These are phyloP conservation scores for Saccopteryx leptura DNA, from an alignment of 2,113 vertebrate genomes.

Conservation along the genomic window DNA sequence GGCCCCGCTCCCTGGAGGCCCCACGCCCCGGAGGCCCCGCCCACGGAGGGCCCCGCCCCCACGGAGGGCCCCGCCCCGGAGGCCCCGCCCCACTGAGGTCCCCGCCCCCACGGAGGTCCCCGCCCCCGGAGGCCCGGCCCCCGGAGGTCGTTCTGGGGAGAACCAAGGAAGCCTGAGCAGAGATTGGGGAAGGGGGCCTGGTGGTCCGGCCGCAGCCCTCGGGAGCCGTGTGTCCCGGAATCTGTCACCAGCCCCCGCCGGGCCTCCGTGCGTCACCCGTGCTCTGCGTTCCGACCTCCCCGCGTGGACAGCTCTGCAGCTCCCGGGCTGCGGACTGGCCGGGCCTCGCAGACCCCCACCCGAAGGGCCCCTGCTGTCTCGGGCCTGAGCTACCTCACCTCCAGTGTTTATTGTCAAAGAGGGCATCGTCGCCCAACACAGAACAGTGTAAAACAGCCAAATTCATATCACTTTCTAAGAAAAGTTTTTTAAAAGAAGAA, in stretches of 20 bases:
- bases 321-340: not conserved
- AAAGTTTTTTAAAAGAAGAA: not conserved
- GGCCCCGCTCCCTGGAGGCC: not conserved
- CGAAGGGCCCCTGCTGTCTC: fast-evolving
- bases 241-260: not conserved
- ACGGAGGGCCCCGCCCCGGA: too few species aligned
- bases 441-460: not conserved
- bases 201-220: fast-evolving
- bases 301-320: not conserved
- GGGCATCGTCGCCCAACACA: too few species aligned
- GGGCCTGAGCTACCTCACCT: not conserved
- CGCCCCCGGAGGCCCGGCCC: too few species aligned
- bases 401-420: not conserved
- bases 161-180: fast-evolving
- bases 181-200: not conserved
- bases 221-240: fast-evolving
- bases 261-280: not conserved
- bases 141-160: not conserved
- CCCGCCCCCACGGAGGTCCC: too few species aligned
- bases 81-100: too few species aligned
- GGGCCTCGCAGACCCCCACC: not conserved
- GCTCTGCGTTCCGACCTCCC: not conserved
- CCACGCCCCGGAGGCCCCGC: not conserved
- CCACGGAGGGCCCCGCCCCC: fast-evolving
- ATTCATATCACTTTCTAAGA: not conserved